Evolutionary conservation across 2,797 vertebrate species (phyloP).

Genomic region (Novumbra hubbsi): DNA sequence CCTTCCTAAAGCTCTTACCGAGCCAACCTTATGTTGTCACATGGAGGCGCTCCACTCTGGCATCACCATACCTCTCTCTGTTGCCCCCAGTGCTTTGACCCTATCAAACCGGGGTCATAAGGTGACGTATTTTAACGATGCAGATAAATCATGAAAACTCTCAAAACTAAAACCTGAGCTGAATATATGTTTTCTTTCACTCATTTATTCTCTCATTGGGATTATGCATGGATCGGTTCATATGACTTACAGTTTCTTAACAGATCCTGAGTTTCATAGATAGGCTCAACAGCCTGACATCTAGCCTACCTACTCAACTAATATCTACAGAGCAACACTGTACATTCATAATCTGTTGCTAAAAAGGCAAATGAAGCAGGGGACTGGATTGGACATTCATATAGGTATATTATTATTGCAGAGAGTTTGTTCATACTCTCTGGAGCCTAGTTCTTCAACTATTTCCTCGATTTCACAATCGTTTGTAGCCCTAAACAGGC

Average conservation of each 20-base stretch:
- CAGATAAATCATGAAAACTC: conserved; percentile 30
- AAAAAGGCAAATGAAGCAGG: conserved; percentile 49
- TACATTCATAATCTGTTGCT: conserved; percentile 69
- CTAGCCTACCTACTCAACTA: conserved; percentile 42
- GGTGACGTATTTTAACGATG: conserved; percentile 45
- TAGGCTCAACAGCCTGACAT: conserved; percentile 48
- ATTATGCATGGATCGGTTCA: neutral
- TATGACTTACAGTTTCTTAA: conserved; percentile 40
- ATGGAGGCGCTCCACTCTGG: conserved; percentile 27
- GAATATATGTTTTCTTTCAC: conserved; percentile 25
- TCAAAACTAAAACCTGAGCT: conserved; percentile 17
- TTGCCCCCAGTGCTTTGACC: conserved; percentile 44
- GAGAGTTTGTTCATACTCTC: neutral
- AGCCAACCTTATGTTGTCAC: conserved; percentile 43
- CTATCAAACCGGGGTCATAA: conserved; percentile 31
- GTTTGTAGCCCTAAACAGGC: too few species aligned
- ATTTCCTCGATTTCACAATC: too few species aligned
- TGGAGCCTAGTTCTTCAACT: too few species aligned
- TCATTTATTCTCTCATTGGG: neutral
- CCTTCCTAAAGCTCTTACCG: conserved; percentile 43
- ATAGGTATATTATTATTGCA: conserved; percentile 62
- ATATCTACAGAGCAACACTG: conserved; percentile 51
- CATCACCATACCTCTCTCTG: conserved; percentile 24
- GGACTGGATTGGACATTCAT: conserved; percentile 27
- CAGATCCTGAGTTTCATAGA: conserved; percentile 53